Evolutionary conservation across 23 tunicate species (phyloP), one percentile per base, ranked within the genome.

Genomic region (Aplidium turbinatum): DNA sequence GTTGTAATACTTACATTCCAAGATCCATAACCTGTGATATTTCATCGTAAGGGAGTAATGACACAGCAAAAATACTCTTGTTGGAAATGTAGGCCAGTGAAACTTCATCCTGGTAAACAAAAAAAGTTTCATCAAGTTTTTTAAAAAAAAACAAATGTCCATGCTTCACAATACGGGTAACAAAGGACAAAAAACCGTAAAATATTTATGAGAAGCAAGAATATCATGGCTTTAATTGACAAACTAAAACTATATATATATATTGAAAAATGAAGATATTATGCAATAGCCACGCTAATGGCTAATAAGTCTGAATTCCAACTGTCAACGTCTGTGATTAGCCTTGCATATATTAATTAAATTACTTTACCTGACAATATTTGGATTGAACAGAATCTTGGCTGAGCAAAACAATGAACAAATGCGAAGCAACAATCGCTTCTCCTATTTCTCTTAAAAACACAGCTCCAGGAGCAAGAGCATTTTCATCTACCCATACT

Each of bases 401-500:
- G 52, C 94, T 87, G 16, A 87, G 72, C n/a, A 87, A 42, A 21
- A 80, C 69, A 53, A 87, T 75, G 39, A 87, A 87, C 30, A 80
- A 28, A 19, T 33, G 35, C 0, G 86, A 80, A 40, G 85, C 82
- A 47, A 87, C 82, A 31, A 87, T 87, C 3, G 94, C 94, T 79
- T 79, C 94, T 2, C 86, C 94, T 42, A 87, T 87, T 79, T 87
- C 94, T 40, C 94, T 57, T 52, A 87, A 47, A 66, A 48, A 87
- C n/a, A 77, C 76, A 9, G 94, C 42, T 9, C 94, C 94, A 25
- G 94, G 85, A 38, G 78, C 40, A 25, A 87, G 60, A 4, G 69
- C 86, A 73, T 52, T 74, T 57, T 87, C 86, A 65, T 87, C 94
- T 1, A 87, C 94, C 86, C 94, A 87, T 3, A 87, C 94, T 3